Evolutionary conservation across 92 coral and sea anemone species (phyloP), one percentile per base, ranked within the genome.

Genomic region (Phymanthus crucifer): DNA sequence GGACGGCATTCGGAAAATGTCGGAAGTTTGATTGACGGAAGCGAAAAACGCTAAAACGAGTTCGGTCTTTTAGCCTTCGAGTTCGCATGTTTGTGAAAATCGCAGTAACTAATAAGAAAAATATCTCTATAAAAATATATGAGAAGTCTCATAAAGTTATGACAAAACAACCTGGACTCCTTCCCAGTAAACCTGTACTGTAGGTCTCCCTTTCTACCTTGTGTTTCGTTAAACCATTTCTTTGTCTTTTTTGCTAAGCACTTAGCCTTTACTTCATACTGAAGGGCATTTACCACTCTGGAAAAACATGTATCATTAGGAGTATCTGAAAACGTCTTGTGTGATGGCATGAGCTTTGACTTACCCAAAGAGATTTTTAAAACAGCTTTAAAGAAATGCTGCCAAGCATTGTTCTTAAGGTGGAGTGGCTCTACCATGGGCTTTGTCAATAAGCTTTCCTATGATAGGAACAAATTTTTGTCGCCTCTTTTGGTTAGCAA

Each of bases 211-310:
- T 83, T 57, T 52, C 34, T 82, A 35, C 84, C 84, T 70, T 87
- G 84, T 27, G 87, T 87, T 80, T 88, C 88, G 56, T 79, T 72
- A 84, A 73, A 88, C 83, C 91, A 88, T 72, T 88, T 83, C 34
- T 29, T 71, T 27, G 79, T 76, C 73, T 84, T 88, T 47, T 58
- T 84, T 19, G 91, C 88, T 57, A 80, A 66, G 26, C 91, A 23
- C 33, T 66, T 73, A 66, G 88, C 75, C 74, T 84, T 88, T 66
- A 87, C 85, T 18, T 81, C 72, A n/a, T 52, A 61, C 80, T 81
- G 74, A 57, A 83, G 70, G 46, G 89, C 69, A 67, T 23, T 66
- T 26, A 88, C 84, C 52, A 88, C 72, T 50, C 37, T 77, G 31
- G 77, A 78, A 40, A 88, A 73, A 71, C 88, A 88, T 57, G 78